Percentiles rank a stretch among this genome's conserved stretches.
phyloP scores from a whole-genome alignment of 2,888 invertebrate species.

The Cephonodes hylas region DNA sequence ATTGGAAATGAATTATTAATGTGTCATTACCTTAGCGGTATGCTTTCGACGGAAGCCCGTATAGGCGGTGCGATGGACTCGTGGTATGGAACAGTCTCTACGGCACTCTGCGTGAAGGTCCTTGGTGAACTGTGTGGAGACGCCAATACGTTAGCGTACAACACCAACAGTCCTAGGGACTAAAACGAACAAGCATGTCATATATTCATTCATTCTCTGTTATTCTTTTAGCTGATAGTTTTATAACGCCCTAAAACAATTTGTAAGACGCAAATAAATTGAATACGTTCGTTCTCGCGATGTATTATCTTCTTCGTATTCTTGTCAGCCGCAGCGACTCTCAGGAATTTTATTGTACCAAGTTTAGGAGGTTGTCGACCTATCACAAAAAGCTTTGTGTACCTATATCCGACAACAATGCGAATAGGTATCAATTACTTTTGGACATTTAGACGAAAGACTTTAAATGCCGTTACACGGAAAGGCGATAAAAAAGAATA shows the following conservation, averaged over 20 bases:
- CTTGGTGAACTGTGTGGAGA: slow-evolving; percentile 53
- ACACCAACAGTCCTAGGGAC: slow-evolving; percentile 49
- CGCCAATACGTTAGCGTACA: slow-evolving; percentile 50
- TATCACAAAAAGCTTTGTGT: slow-evolving; percentile 52
- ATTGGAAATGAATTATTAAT: slow-evolving; percentile 17
- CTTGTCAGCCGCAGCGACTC: slow-evolving; percentile 50
- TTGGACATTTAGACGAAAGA: slow-evolving; percentile 51
- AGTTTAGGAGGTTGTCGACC: slow-evolving; percentile 60
- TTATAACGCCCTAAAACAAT: neutral
- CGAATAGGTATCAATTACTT: slow-evolving; percentile 59
- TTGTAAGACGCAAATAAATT: slow-evolving; percentile 4
- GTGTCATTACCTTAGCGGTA: slow-evolving; percentile 75
- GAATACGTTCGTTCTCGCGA: slow-evolving; percentile 14
- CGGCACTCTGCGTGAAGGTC: slow-evolving; percentile 58
- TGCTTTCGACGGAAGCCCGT: slow-evolving; percentile 88
- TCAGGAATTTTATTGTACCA: slow-evolving; percentile 59
- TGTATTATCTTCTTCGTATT: slow-evolving; percentile 34
- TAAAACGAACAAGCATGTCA: slow-evolving; percentile 33
- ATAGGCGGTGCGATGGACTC: slow-evolving; percentile 79
- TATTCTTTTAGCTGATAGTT: neutral
- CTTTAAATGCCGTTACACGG: slow-evolving; percentile 46
- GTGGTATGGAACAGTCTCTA: slow-evolving; percentile 67
- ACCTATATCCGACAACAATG: slow-evolving; percentile 53
- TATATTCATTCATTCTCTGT: neutral
- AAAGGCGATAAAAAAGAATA: slow-evolving; percentile 37